Evolutionary conservation across 2,113 vertebrate species (phyloP), one percentile per base, ranked within the genome.

Genomic region (Azemiops feae): DNA sequence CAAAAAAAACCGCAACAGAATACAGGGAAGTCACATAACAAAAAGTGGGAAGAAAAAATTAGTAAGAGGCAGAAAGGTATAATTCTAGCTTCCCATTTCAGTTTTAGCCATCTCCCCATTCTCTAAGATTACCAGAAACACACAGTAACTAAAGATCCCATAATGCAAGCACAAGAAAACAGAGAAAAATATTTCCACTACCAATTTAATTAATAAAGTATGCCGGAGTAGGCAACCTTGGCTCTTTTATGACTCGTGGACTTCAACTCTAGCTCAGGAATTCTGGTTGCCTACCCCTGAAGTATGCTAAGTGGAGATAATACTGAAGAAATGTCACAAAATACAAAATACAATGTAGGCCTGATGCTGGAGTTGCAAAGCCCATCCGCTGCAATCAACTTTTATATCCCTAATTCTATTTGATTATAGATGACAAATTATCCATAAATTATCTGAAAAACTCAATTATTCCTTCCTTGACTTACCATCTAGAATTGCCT

Each of bases 291-390:
- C n/a, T n/a, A n/a, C n/a, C n/a, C n/a, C n/a, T n/a, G n/a, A 89
- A 27, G 55, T 27, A 14, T 60, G 7, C 18, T 60, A 25, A 18
- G 6, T 34, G 57, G 55, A 89, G 39, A 57, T 25, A 89, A 25
- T 18, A 89, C 27, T 64, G 27, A 18, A 45, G 64, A 50, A 50
- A 69, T 30, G 27, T 16, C 57, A n/a, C 16, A 90, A 69, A 64
- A 90, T n/a, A 39, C 16, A 90, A 69, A 64, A 90, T n/a, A 39
- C 12, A 27, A 58, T 8, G 12, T 69, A 69, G 64, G 58, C 45
- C 43, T 57, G 60, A 64, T 60, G 0, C 25, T 88, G 34, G 0
- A 0, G 0, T 86, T 52, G 57, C 0, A 16, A 86, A n/a, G 58
- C 60, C 34, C 93, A 60, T 1, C 3, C 4, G 90, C 91, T 58